Base-by-base conservation (phyloP, 2,888 invertebrate species). In the Aphrophora alni region DNA sequence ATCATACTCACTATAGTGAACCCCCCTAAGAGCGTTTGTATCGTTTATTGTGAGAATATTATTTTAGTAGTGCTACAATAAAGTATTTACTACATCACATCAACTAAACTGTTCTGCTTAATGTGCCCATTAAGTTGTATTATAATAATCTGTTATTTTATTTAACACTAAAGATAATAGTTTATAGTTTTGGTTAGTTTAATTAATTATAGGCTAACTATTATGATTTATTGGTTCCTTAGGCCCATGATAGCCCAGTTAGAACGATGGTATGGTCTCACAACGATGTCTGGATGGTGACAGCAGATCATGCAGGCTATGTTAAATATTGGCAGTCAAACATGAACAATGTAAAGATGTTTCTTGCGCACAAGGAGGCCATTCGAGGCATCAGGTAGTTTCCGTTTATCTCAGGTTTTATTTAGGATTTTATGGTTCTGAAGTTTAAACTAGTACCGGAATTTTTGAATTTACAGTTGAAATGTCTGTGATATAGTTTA, bases 331-430 rank as follows among this genome's bases (percentile, higher is more conserved):
- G 99, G 99, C 99, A 99, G 91, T 97, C 98, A 86, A 99, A 99
- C 90, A 99, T 99, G 99, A 99, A 99, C 91, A 99, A 99, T 91
- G 99, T 99, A 81, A 99, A 99, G 92, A 99, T 99, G 98, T 99
- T 98, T 91, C 99, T 99, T 90, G 99, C 99, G 80, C 99, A 99
- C 90, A 99, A 99, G 93, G 99, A 99, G 92, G 97, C 99, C 85
- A 95, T 99, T 86, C 93, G 99, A 89, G 98, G 98, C 90, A 95
- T 99, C 92, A 96, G 96, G 97, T 97, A 94, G 91, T 75, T 82
- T 81, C 72, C 82, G 59, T 59, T 59, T 59, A 59, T 21, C 59
- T 59, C 59, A 33, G 33, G 38, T 74, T 28, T 38, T 38, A 74
- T 17, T 74, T 74, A 38, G 28, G 28, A 38, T 4, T 24, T 25